Percentiles rank a stretch among this genome's conserved stretches.
These are phyloP conservation scores for Nycticorax nycticorax DNA, from an alignment of 2,113 vertebrate genomes.

Conservation along the genomic window DNA sequence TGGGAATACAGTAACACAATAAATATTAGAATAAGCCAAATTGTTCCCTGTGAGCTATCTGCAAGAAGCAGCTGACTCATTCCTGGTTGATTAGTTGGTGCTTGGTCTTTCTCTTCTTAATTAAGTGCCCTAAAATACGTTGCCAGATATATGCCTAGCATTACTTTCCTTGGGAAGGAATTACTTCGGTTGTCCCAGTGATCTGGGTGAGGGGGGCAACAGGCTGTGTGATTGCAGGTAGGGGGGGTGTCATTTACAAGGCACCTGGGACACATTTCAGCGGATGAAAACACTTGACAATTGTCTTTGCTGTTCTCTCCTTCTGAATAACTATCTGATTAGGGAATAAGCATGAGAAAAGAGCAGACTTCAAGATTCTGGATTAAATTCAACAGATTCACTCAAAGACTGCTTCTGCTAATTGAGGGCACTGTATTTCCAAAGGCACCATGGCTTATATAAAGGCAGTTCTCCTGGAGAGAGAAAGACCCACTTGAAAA, in stretches of 20 bases:
- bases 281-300: background rate
- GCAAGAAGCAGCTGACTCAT: background rate
- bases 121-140: background rate
- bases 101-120: background rate
- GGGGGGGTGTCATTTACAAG: background rate
- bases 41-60: background rate
- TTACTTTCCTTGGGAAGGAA: background rate
- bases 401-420: background rate
- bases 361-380: background rate
- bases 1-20: background rate
- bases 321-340: background rate
- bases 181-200: background rate
- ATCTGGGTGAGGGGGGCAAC: background rate
- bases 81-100: background rate
- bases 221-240: background rate
- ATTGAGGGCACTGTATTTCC: background rate
- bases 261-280: background rate
- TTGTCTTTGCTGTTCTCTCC: background rate
- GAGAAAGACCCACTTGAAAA: constrained; percentile 4
- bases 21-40: background rate
- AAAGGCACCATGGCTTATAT: background rate
- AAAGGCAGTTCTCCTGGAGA: background rate
- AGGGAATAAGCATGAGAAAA: background rate
- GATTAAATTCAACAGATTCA: background rate
- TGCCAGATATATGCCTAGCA: background rate